These are phyloP conservation scores for Peucedramus taeniatus DNA, from an alignment of 2,113 vertebrate species.

Conservation along the genomic window DNA sequence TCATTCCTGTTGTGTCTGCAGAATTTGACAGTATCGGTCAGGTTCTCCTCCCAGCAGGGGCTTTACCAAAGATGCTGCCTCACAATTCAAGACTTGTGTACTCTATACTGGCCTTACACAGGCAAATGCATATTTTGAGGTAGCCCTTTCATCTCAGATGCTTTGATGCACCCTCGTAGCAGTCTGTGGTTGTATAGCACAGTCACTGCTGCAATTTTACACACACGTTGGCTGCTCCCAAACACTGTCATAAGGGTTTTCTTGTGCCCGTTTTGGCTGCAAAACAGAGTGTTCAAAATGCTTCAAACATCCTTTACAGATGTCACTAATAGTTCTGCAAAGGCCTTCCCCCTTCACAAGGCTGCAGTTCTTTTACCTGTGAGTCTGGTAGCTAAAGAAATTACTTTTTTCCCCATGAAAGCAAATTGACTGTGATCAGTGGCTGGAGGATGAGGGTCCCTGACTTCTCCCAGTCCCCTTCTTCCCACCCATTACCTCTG, in stretches of 20 bases:
- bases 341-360: background rate
- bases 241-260: background rate
- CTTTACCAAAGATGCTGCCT: background rate
- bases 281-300: background rate
- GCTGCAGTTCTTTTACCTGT: background rate
- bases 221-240: background rate
- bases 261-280: background rate
- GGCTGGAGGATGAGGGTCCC: background rate
- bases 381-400: background rate
- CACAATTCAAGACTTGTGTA: background rate
- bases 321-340: background rate
- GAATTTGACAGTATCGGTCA: background rate
- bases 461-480: background rate
- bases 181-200: background rate
- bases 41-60: background rate
- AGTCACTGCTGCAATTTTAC: background rate
- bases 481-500: background rate
- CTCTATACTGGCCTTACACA: background rate
- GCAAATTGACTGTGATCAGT: background rate
- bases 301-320: background rate
- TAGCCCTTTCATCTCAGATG: background rate
- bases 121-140: background rate
- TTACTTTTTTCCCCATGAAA: background rate
- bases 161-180: background rate
- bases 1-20: background rate